Evolutionary conservation across 2,888 invertebrate species (phyloP).

Genomic region (Hypercompe scribonia): DNA sequence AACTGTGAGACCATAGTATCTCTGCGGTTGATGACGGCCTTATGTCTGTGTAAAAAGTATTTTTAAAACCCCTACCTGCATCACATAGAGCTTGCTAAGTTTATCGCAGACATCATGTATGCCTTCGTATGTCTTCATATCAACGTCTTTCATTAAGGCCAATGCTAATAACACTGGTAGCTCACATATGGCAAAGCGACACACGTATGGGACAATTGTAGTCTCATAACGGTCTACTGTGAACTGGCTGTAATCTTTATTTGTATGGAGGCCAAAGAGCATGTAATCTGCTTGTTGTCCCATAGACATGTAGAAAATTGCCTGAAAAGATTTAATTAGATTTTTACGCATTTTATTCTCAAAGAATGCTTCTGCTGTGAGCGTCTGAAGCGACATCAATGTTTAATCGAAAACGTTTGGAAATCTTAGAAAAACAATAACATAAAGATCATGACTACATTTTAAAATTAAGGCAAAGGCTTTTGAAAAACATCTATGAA

Average conservation of each 20-base stretch:
- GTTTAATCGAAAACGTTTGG: no score
- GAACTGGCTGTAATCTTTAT: slow-evolving; percentile 81
- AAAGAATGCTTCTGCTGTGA: background rate
- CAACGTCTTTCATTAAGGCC: slow-evolving; percentile 90
- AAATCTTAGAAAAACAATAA: no score
- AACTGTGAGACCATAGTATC: no score
- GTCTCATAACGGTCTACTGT: slow-evolving; percentile 93
- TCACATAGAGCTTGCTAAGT: slow-evolving; percentile 97
- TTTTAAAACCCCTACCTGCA: slow-evolving; percentile 87
- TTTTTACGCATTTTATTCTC: slow-evolving; percentile 57
- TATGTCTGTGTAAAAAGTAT: no score
- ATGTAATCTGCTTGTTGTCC: slow-evolving; percentile 93
- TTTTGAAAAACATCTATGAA: no score
- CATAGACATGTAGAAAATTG: slow-evolving; percentile 67
- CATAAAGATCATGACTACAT: no score
- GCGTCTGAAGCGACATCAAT: no score
- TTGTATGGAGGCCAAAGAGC: slow-evolving; percentile 82
- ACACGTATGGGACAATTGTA: slow-evolving; percentile 95
- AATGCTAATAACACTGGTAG: slow-evolving; percentile 94
- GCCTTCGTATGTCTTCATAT: slow-evolving; percentile 89
- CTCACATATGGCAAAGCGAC: slow-evolving; percentile 95
- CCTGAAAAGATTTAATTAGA: slow-evolving; percentile 70
- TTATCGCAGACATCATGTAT: slow-evolving; percentile 93
- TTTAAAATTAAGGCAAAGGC: no score
- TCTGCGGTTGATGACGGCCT: no score